These are phyloP conservation scores for Oostethus manadensis DNA, from an alignment of 2,113 vertebrate genomes.

Conservation along the genomic window DNA sequence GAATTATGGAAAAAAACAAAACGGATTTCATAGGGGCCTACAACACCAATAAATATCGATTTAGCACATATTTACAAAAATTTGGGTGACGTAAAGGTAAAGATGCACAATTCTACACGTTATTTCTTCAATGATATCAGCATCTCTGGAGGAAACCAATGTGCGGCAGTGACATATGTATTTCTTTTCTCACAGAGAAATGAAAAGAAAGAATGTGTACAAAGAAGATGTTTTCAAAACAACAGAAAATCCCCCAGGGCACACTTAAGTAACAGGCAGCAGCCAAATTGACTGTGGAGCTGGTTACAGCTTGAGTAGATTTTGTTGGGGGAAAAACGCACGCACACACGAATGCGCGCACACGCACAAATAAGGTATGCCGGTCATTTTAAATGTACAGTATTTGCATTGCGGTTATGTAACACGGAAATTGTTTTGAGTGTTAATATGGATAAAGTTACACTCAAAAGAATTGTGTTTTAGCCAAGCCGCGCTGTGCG, in stretches of 20 bases:
- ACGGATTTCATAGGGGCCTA: no score
- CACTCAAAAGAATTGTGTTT: not conserved
- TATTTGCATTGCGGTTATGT: not conserved
- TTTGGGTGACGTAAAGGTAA: not conserved
- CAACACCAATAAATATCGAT: not conserved
- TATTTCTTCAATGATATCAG: not conserved
- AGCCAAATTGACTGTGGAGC: conserved; percentile 22
- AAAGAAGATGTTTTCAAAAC: conserved; percentile 15
- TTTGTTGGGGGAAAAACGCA: not conserved
- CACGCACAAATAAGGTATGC: not conserved
- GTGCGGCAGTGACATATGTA: conserved; percentile 2
- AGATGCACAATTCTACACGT: no score
- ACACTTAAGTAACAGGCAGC: conserved; percentile 22
- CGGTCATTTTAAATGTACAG: not conserved
- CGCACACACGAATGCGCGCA: not conserved
- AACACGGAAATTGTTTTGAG: not conserved
- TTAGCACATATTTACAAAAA: not conserved
- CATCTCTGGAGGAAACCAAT: no score
- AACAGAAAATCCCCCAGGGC: conserved; percentile 13
- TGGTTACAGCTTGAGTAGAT: conserved; percentile 4
- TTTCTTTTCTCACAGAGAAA: conserved; percentile 25
- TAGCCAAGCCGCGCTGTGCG: not conserved
- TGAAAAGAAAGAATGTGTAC: conserved; percentile 25
- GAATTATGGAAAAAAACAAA: no score
- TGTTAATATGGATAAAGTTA: not conserved